A percentile compares a stretch with the other conserved stretches of the same genome.
phyloP scores from a whole-genome alignment of 2,797 vertebrate genomes.

The Helostoma temminkii region DNA sequence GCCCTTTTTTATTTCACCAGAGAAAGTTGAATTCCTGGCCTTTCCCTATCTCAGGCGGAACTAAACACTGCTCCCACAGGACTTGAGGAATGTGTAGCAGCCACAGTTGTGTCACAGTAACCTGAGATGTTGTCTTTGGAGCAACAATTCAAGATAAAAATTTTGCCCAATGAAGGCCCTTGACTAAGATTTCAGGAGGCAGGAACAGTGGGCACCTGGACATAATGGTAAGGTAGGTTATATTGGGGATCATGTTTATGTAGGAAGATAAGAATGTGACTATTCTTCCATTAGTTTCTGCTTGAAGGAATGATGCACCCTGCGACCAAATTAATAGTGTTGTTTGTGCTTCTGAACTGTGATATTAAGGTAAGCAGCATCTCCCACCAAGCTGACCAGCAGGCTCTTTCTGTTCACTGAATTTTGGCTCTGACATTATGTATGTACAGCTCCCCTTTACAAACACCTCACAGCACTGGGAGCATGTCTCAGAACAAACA shows the following conservation, averaged over 20 bases:
- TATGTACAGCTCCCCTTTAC: slow-evolving; percentile 45
- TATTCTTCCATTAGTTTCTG: slow-evolving; percentile 42
- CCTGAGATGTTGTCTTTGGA: slow-evolving; percentile 32
- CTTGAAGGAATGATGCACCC: slow-evolving; percentile 37
- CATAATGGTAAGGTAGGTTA: neutral
- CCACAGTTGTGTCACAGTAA: slow-evolving; percentile 64
- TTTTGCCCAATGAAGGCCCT: slow-evolving; percentile 6
- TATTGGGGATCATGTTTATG: slow-evolving; percentile 29
- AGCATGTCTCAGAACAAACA: slow-evolving; percentile 59
- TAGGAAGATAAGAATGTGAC: slow-evolving; percentile 42
- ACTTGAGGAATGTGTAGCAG: slow-evolving; percentile 57
- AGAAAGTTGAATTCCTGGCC: slow-evolving; percentile 63
- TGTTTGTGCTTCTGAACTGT: slow-evolving; percentile 35
- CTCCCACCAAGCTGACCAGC: slow-evolving; percentile 24
- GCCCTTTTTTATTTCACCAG: slow-evolving; percentile 52
- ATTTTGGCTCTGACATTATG: slow-evolving; percentile 48
- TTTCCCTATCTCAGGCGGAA: slow-evolving; percentile 62
- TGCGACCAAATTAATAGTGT: slow-evolving; percentile 56
- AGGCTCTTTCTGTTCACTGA: slow-evolving; percentile 46
- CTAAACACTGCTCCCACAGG: slow-evolving; percentile 67
- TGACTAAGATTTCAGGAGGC: slow-evolving; percentile 9
- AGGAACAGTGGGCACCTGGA: slow-evolving; percentile 22
- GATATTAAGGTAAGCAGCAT: slow-evolving; percentile 15
- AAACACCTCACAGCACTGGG: slow-evolving; percentile 47
- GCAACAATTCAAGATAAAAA: slow-evolving; percentile 44